phyloP scores from a whole-genome alignment of 2,888 invertebrate genomes.

The Rugalucina vietnamica region DNA sequence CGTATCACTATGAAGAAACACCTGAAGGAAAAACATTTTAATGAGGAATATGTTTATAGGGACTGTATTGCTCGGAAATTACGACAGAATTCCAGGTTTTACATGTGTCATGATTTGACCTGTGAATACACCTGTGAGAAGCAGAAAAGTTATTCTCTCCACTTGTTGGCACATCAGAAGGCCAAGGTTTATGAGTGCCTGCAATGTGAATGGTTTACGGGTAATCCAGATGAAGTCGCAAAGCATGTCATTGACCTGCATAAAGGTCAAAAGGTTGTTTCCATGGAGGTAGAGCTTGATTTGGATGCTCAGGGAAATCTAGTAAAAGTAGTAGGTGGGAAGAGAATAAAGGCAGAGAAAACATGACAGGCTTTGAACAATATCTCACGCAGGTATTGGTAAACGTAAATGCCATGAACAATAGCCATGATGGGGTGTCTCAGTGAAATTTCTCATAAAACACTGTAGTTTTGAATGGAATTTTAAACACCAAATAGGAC shows the following conservation, averaged over 20 bases:
- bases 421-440: too few relatives aligned
- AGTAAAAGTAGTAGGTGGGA: conserved; percentile 57
- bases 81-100: conserved; percentile 62
- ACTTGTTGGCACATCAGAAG: conserved; percentile 63
- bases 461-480: too few relatives aligned
- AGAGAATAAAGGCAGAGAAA: conserved; percentile 62
- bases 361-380: too few relatives aligned
- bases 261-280: conserved; percentile 42
- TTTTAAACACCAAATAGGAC: too few relatives aligned
- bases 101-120: conserved; percentile 65
- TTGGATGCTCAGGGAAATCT: conserved; percentile 54
- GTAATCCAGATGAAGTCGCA: conserved; percentile 39
- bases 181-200: conserved; percentile 68
- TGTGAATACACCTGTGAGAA: conserved; percentile 62
- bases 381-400: too few relatives aligned
- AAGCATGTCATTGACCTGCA: conserved; percentile 59
- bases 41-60: conserved; percentile 66
- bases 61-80: conserved; percentile 67
- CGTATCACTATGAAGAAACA: conserved; percentile 69
- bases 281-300: conserved; percentile 60
- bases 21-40: conserved; percentile 59
- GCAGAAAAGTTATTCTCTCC: conserved; percentile 60
- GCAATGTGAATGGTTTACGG: conserved; percentile 67
- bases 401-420: too few relatives aligned
- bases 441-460: too few relatives aligned